phyloP scores from a whole-genome alignment of 2,113 vertebrate genomes.

The Hypomesus transpacificus region DNA sequence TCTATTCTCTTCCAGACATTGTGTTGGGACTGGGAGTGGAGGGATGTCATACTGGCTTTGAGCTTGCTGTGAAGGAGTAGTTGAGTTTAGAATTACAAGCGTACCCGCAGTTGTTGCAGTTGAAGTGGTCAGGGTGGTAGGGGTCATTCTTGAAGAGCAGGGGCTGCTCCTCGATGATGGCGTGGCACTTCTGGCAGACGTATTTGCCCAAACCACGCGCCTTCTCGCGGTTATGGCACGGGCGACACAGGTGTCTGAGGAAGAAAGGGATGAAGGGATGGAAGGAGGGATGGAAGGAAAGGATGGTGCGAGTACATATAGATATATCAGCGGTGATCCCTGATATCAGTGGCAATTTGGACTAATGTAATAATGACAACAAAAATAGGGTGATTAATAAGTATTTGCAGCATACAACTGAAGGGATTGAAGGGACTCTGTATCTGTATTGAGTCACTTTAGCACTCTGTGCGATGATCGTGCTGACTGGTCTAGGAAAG shows the following conservation, averaged over 20 bases:
- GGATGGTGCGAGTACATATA: not conserved
- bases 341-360: no score
- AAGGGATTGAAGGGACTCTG: no score
- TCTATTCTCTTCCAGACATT: no score
- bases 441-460: no score
- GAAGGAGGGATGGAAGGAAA: not conserved
- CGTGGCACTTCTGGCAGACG: slow-evolving; percentile 97
- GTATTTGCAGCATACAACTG: no score
- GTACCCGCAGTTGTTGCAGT: slow-evolving; percentile 96
- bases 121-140: slow-evolving; percentile 98
- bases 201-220: slow-evolving; percentile 94
- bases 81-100: not conserved
- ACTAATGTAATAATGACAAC: no score
- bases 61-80: not conserved
- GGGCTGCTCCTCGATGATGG: slow-evolving; percentile 93
- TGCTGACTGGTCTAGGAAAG: no score
- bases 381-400: no score
- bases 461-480: no score
- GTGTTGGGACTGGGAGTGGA: no score
- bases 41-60: no score
- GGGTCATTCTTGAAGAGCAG: slow-evolving; percentile 97
- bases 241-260: slow-evolving; percentile 90
- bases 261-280: slow-evolving; percentile 11
- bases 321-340: no score
- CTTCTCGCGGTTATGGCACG: slow-evolving; percentile 94